Evolutionary conservation across 2,797 vertebrate species (phyloP).

Genomic region (Eleutherodactylus coqui): DNA sequence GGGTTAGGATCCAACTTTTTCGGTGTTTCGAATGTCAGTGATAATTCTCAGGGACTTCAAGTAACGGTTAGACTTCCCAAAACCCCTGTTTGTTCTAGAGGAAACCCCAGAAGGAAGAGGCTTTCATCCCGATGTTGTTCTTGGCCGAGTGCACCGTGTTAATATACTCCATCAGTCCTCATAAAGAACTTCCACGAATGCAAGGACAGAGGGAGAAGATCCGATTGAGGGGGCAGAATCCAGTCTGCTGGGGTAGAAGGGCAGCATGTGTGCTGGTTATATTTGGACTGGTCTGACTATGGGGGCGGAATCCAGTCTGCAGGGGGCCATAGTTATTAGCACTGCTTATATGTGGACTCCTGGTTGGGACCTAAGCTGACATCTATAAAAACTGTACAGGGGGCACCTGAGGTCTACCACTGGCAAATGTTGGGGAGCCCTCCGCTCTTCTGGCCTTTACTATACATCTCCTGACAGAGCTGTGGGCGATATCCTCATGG

Average conservation of each 20-base stretch:
- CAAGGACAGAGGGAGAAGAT: neutral
- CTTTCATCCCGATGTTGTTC: neutral
- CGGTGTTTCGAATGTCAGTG: neutral
- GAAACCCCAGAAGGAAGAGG: neutral
- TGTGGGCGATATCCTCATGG: too few relatives aligned
- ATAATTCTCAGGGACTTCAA: neutral
- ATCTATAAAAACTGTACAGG: too few relatives aligned
- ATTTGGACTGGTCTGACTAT: too few relatives aligned
- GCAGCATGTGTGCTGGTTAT: too few relatives aligned
- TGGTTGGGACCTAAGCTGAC: too few relatives aligned
- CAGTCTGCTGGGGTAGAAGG: neutral
- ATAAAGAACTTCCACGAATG: conserved; percentile 7
- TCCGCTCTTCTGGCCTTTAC: too few relatives aligned
- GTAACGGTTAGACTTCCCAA: neutral
- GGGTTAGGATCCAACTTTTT: neutral
- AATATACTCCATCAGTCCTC: neutral
- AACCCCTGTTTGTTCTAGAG: neutral
- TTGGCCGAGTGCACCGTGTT: neutral
- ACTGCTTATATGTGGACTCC: conserved; percentile 5
- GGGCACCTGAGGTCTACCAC: too few relatives aligned
- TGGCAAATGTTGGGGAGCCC: too few relatives aligned
- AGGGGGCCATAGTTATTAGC: neutral
- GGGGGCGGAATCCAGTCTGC: neutral
- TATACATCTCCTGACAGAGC: too few relatives aligned
- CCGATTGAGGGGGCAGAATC: neutral